Evolutionary conservation across 1,140 invertebrate species (phyloP).

Genomic region (Teleopsis dalmanni): DNA sequence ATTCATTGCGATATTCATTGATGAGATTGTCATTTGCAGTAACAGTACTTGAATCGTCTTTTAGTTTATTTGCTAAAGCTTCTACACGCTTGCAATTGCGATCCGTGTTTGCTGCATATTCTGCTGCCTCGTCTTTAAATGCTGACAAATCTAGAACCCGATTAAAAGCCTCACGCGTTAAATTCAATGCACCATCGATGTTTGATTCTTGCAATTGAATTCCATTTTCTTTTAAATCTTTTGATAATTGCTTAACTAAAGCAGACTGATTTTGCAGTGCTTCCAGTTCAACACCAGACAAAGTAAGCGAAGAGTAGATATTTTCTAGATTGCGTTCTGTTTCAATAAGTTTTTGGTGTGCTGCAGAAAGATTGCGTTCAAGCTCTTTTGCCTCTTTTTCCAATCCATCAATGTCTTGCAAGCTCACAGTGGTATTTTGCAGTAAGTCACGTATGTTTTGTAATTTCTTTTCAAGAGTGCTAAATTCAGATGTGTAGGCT

Average conservation of each 20-base stretch:
- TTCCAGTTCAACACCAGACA: conserved; percentile 69
- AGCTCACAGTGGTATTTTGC: conserved; percentile 65
- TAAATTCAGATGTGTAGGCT: conserved; percentile 89
- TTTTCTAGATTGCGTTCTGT: conserved; percentile 60
- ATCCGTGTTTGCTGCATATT: conserved; percentile 67
- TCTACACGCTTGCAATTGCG: conserved; percentile 77
- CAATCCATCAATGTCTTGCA: conserved; percentile 62
- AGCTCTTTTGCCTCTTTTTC: conserved; percentile 44
- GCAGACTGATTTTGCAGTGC: conserved; percentile 65
- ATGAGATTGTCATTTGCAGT: conserved; percentile 65
- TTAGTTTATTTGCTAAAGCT: conserved; percentile 63
- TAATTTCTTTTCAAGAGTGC: conserved; percentile 78
- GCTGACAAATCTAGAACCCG: conserved; percentile 44
- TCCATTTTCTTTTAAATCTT: conserved; percentile 73
- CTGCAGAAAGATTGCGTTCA: conserved; percentile 30
- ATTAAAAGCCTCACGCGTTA: conserved; percentile 74
- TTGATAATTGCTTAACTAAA: conserved; percentile 63
- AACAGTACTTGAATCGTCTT: conserved; percentile 60
- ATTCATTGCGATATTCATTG: conserved; percentile 53
- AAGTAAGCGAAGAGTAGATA: conserved; percentile 67
- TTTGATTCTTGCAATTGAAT: conserved; percentile 90
- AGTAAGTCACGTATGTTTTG: conserved; percentile 64
- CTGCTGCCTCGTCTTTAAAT: conserved; percentile 59
- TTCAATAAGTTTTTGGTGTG: conserved; percentile 47
- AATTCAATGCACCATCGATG: conserved; percentile 86